Evolutionary conservation across 1,140 invertebrate genomes (phyloP).

Genomic region (Heliconius himera): DNA sequence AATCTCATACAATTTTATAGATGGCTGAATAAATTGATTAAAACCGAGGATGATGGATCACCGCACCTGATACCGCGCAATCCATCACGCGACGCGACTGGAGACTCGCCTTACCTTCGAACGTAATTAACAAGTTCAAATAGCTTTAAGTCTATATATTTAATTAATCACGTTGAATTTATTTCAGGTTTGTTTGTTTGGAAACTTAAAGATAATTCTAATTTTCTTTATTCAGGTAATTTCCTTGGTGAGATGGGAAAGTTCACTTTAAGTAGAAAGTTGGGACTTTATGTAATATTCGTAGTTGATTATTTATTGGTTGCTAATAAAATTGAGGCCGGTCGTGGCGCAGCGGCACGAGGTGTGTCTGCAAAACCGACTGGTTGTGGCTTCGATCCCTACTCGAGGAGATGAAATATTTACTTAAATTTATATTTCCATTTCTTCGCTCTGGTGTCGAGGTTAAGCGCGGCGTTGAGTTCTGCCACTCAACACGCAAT

Average conservation of each 20-base stretch:
- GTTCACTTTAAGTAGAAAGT: neutral
- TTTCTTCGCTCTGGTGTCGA: too few species aligned
- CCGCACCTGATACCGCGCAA: conserved; percentile 55
- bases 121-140: conserved; percentile 33
- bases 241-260: neutral
- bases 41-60: conserved; percentile 64
- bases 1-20: conserved; percentile 52
- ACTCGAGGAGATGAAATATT: too few species aligned
- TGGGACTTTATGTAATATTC: neutral
- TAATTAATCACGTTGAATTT: neutral
- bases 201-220: neutral
- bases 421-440: too few species aligned
- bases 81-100: conserved; percentile 47
- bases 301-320: neutral
- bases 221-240: too few species aligned
- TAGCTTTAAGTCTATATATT: conserved; percentile 20
- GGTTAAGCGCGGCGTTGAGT: too few species aligned
- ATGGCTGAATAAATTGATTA: conserved; percentile 64
- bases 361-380: too few species aligned
- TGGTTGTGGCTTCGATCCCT: too few species aligned
- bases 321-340: too few species aligned
- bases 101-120: conserved; percentile 26
- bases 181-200: neutral
- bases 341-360: too few species aligned
- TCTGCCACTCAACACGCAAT: too few species aligned